A percentile compares a stretch with the other conserved stretches of the same genome.
Conservation (phyloP, 2,113 vertebrate species). For the Cettia cetti region DNA sequence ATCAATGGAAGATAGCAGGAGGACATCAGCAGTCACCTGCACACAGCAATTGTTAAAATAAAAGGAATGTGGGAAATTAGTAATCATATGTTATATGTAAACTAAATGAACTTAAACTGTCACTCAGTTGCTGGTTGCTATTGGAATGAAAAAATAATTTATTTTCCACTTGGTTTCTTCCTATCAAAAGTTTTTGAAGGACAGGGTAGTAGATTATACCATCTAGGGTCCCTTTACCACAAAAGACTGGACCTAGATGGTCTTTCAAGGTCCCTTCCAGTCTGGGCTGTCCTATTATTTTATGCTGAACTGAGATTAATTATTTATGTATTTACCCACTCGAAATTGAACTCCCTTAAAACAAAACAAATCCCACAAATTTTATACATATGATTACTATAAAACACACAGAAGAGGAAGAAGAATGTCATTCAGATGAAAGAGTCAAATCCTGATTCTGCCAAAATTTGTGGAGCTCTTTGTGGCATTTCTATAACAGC, state of each 20-base stretch:
- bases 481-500: background rate
- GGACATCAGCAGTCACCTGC: background rate
- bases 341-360: background rate
- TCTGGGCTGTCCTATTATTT: background rate
- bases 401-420: background rate
- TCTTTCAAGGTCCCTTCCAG: background rate
- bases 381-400: background rate
- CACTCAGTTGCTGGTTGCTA: background rate
- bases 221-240: background rate
- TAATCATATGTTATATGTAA: background rate
- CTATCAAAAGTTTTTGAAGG: background rate
- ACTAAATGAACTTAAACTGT: background rate
- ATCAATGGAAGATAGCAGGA: background rate
- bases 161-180: background rate
- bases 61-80: background rate
- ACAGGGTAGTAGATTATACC: background rate
- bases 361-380: fast-evolving
- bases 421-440: background rate
- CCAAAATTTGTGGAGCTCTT: background rate
- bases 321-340: background rate
- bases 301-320: background rate
- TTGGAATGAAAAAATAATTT: background rate
- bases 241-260: background rate
- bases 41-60: background rate
- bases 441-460: background rate